phyloP scores from a whole-genome alignment of 2,888 invertebrate genomes.

The Kryphioiulus occultus region DNA sequence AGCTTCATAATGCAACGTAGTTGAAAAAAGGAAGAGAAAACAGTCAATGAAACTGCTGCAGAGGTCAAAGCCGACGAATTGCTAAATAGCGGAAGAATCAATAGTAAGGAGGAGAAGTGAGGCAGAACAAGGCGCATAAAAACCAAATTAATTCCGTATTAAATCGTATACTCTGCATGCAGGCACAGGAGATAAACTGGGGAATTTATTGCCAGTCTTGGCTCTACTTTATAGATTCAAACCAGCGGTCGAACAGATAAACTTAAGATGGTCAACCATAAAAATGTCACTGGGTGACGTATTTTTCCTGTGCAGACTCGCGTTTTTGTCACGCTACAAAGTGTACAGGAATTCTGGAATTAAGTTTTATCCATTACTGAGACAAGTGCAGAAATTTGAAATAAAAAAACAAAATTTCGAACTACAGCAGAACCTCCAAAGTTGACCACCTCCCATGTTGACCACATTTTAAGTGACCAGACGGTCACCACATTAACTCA shows the following conservation, averaged over 20 bases:
- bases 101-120: not conserved
- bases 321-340: not conserved
- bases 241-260: not conserved
- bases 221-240: not conserved
- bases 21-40: not conserved
- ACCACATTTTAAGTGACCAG: no score
- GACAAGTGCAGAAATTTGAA: no score
- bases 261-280: not conserved
- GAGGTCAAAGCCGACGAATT: not conserved
- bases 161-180: not conserved
- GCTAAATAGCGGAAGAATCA: not conserved
- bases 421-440: no score
- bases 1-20: no score
- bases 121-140: not conserved
- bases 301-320: not conserved
- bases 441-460: no score
- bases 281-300: not conserved
- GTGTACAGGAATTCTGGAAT: not conserved
- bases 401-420: no score
- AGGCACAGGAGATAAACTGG: not conserved
- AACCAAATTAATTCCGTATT: not conserved
- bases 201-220: not conserved
- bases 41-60: not conserved
- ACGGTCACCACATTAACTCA: no score
- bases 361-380: not conserved